Conservation (phyloP, 2,888 invertebrate species). For the Bimastos eiseni region DNA sequence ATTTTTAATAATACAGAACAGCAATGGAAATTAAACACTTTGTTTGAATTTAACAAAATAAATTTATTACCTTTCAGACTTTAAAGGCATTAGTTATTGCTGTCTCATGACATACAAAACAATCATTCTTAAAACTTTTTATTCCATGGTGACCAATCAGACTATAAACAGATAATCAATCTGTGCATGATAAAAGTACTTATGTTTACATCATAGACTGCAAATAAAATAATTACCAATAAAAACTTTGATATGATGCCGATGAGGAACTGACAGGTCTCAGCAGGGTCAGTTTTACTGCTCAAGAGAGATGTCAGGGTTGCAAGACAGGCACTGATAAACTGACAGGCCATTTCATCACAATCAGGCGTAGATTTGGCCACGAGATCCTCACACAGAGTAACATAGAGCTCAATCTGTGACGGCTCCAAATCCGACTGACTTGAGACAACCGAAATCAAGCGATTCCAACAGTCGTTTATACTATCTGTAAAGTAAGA, state of each 20-base stretch:
- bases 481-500: slow-evolving; percentile 10
- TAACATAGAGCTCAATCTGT: background rate
- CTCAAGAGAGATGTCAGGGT: background rate
- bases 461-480: slow-evolving; percentile 10
- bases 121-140: background rate
- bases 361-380: background rate
- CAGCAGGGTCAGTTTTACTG: background rate
- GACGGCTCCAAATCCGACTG: background rate
- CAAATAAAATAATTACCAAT: background rate
- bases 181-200: background rate
- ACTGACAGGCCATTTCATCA: background rate
- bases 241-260: slow-evolving; percentile 6
- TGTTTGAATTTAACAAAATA: background rate
- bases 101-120: background rate
- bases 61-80: background rate
- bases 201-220: background rate
- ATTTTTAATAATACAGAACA: background rate
- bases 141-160: background rate
- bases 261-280: background rate
- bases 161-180: background rate
- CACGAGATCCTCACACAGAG: background rate
- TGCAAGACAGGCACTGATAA: background rate
- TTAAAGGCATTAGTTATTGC: slow-evolving; percentile 1
- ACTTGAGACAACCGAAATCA: background rate
- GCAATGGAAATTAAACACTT: background rate